Percentiles rank a stretch among this genome's conserved stretches.
These are phyloP conservation scores for Melopsittacus undulatus DNA, from an alignment of 2,797 vertebrate species.

Conservation along the genomic window DNA sequence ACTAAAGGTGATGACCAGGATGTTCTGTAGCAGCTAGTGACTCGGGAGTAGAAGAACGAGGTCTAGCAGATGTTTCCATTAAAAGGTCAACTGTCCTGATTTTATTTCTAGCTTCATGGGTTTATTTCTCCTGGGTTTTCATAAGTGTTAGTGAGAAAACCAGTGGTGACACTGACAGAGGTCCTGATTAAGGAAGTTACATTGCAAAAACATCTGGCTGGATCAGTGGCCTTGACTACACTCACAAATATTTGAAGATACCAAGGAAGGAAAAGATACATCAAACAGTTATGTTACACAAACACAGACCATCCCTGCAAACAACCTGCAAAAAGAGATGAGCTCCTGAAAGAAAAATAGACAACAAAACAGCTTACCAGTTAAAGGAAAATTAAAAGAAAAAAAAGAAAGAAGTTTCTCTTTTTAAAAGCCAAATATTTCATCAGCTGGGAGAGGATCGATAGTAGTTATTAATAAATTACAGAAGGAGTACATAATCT, in stretches of 20 bases:
- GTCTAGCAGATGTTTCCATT: not conserved
- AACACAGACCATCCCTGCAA: not conserved
- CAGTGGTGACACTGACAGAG: not conserved
- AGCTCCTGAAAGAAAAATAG: not conserved
- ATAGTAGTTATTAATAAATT: slow-evolving; percentile 10
- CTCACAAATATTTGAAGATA: not conserved
- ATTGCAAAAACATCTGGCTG: not conserved
- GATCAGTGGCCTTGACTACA: not conserved
- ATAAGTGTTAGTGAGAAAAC: not conserved
- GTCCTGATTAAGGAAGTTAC: not conserved
- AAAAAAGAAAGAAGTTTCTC: not conserved
- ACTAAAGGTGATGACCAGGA: not conserved
- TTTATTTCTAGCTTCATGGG: not conserved
- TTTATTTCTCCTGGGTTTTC: slow-evolving; percentile 14
- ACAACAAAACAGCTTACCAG: not conserved
- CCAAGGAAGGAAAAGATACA: not conserved
- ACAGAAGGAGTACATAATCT: not conserved
- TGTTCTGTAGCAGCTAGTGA: not conserved
- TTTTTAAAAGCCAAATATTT: not conserved
- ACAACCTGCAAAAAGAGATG: not conserved
- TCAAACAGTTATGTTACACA: not conserved
- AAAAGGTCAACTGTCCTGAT: not conserved
- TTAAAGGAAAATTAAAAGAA: not conserved
- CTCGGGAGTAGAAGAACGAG: not conserved
- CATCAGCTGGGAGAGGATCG: not conserved